phyloP scores from a whole-genome alignment of 2,113 vertebrate species.

The Chionomys nivalis region DNA sequence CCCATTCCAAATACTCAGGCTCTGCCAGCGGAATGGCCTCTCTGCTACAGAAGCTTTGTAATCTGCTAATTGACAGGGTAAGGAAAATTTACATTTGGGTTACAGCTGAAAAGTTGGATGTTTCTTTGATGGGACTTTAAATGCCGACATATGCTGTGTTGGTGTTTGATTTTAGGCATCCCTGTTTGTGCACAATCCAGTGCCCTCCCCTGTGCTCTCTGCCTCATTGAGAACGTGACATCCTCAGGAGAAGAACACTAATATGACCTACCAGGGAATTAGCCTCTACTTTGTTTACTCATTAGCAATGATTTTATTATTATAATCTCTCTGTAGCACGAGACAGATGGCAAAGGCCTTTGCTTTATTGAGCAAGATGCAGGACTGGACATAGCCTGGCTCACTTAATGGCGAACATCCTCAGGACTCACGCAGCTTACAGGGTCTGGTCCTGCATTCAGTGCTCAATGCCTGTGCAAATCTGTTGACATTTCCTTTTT shows the following conservation, averaged over 20 bases:
- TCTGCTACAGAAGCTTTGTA: conserved; percentile 91
- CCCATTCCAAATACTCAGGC: conserved; percentile 88
- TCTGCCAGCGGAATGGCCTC: conserved; percentile 88
- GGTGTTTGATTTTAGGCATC: conserved; percentile 70
- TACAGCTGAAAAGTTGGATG: conserved; percentile 82
- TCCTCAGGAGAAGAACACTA: conserved; percentile 68
- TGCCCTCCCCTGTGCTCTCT: conserved; percentile 65
- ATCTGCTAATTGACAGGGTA: conserved; percentile 93
- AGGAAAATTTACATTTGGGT: conserved; percentile 81
- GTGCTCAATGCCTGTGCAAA: not conserved
- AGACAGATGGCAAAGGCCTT: conserved; percentile 71
- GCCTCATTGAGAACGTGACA: conserved; percentile 73
- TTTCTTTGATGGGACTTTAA: conserved; percentile 81
- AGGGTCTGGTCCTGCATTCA: not conserved
- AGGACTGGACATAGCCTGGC: conserved; percentile 1
- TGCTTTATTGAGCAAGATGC: conserved; percentile 54
- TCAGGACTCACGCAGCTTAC: not conserved
- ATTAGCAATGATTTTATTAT: conserved; percentile 76
- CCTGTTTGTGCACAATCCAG: not conserved
- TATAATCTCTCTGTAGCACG: conserved; percentile 67
- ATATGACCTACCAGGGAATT: conserved; percentile 68
- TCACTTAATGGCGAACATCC: conserved; percentile 41
- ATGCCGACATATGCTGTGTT: conserved; percentile 72
- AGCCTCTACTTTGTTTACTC: conserved; percentile 75
- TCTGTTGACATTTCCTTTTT: not conserved